Conservation (phyloP, 2,797 vertebrate genomes). For the Myotis findleyi region DNA sequence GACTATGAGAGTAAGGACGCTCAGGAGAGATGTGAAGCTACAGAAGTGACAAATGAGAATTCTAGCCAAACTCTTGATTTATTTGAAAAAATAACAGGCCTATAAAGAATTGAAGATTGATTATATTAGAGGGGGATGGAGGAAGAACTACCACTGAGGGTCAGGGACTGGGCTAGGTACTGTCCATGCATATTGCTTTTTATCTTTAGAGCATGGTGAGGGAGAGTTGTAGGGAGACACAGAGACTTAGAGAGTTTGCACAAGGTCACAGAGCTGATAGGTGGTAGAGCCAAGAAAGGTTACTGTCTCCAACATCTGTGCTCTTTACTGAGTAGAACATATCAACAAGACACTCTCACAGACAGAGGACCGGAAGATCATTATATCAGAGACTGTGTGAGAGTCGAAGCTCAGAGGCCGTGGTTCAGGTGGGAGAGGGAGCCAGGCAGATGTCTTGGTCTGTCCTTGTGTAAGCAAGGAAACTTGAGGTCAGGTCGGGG, state of each 20-base stretch:
- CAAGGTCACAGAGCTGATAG: not conserved
- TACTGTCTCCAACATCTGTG: not conserved
- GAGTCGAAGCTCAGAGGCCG: not conserved
- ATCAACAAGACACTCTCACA: not conserved
- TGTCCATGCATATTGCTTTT: not conserved
- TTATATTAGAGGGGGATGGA: not conserved
- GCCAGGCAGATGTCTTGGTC: too few relatives aligned
- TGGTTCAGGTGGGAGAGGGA: not conserved
- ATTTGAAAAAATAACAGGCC: conserved; percentile 13
- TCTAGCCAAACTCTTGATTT: conserved; percentile 2
- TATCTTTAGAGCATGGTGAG: not conserved
- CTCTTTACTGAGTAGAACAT: not conserved
- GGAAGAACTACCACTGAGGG: not conserved
- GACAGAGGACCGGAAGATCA: not conserved
- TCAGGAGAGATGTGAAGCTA: conserved; percentile 32
- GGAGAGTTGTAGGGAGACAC: not conserved
- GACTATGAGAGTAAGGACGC: not conserved
- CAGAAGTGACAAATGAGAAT: conserved; percentile 37
- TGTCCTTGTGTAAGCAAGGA: not conserved
- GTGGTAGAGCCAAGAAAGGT: not conserved
- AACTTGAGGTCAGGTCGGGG: not conserved
- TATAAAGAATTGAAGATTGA: not conserved
- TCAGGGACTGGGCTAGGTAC: not conserved
- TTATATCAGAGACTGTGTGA: not conserved
- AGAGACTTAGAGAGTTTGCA: not conserved